Base-by-base conservation (phyloP, 2,113 vertebrate species). In the Sprattus sprattus region DNA sequence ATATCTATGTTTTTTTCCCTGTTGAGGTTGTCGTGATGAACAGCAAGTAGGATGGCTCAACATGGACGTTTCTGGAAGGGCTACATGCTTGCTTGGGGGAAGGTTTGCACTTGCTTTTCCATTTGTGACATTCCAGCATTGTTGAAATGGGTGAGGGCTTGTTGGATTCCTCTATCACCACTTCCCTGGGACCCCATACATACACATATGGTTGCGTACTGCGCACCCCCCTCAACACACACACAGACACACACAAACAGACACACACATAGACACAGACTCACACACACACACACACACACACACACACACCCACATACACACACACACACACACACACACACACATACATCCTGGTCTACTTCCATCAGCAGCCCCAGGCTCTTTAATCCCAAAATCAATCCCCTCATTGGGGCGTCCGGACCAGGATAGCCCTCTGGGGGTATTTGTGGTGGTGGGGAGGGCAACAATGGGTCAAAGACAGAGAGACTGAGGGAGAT, bases 381-480 rank as follows among this genome's bases (percentile, higher is more conserved):
- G 54, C 52, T n/a, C 84, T 75, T n/a, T 86, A 82, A 86, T 88
- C 87, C 85, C 7, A 46, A 84, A 88, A 88, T 88, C 85, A 84
- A 82, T 86, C 78, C 75, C 46, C 32, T 45, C 84, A 80, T 15
- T 22, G 57, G 57, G 47, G 85, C 78, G 28, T 82, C 39, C 25
- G 47, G 78, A 82, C 81, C 82, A 85, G 57, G 60, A 20, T 57
- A 81, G 50, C n/a, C n/a, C n/a, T n/a, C n/a, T n/a, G 13, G 15
- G 57, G 6, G 64, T 22, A 2, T 3, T 64, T 13, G 57, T 64
- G 57, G 8, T 64, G 57, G 22, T 22, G 57, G 2, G 4, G 22
- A 64, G 60, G 60, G 60, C 10, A 64, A 71, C 64, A 28, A 71
- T 71, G 64, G 64, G 64, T 71, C 64, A 71, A 71, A 71, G 64